Base-by-base conservation (phyloP, 2,113 vertebrate species). In the Aythya baeri region DNA sequence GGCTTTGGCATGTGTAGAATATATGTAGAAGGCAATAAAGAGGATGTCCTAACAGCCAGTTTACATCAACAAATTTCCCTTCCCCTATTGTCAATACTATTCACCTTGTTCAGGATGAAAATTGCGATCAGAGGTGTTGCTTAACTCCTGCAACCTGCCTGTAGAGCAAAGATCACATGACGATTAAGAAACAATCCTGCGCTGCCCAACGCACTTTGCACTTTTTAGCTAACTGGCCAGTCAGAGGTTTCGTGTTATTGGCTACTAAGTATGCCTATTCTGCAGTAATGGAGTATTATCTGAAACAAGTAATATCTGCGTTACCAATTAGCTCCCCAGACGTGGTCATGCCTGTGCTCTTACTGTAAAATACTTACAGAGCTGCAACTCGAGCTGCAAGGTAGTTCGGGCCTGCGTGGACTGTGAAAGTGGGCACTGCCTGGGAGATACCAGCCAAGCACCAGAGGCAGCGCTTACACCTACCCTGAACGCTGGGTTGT, bases 21-120 rank as follows among this genome's bases (percentile, higher is more conserved):
- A 63, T 2, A 3, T 25, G 49, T 7, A 50, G 10, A 5, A 80
- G 7, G 11, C 14, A 38, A 34, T 34, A 90, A 13, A 0, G 0
- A 75, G 14, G 31, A 86, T 9, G 8, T 18, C 13, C 17, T 3
- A 11, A 76, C 84, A 49, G 13, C 23, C 32, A 62, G 15, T 63
- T 31, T 29, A 15, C 3, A 3, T 27, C 8, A 20, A 84, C 38
- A 29, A 92, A 29, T 4, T 55, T 7, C 7, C 29, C 12, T 55
- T 22, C 54, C 36, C 7, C 5, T 25, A 61, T 14, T 63, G 49
- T 0, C 52, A 21, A 36, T 18, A 71, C 10, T 14, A 11, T 32
- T 85, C 5, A 27, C 10, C 17, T 44, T 34, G 5, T 15, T 63
- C 74, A 17, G 8, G 71, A 71, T 4, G 2, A 77, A 62, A 90